A percentile compares a stretch with the other conserved stretches of the same genome.
Evolutionary conservation across 2,113 vertebrate species (phyloP).

Genomic region (Theristicus caerulescens): DNA sequence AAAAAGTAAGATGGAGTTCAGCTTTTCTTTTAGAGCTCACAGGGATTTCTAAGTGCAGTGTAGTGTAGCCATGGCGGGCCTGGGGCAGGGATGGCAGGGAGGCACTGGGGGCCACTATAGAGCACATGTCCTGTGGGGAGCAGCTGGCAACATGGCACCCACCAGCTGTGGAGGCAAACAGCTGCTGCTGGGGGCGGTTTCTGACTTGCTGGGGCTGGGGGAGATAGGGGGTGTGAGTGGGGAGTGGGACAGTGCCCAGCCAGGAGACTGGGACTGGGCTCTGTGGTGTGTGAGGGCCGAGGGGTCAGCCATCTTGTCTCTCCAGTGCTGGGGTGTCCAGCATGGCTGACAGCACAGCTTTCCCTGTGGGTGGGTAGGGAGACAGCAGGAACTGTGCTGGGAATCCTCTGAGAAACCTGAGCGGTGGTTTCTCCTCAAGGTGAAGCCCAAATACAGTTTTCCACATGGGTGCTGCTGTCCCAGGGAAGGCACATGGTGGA

Average conservation of each 20-base stretch:
- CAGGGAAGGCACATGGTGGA: fast-evolving
- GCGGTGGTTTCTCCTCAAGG: not conserved
- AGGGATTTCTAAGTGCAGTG: not conserved
- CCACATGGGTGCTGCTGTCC: not conserved
- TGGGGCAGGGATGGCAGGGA: not conserved
- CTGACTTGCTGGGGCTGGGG: not conserved
- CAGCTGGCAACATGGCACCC: not conserved
- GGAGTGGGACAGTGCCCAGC: fast-evolving
- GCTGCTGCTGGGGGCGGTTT: not conserved
- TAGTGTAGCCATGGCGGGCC: fast-evolving
- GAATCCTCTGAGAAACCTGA: not conserved
- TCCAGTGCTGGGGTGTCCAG: fast-evolving
- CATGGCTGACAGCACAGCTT: not conserved
- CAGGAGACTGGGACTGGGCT: fast-evolving
- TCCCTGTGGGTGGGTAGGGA: not conserved
- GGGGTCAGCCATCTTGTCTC: not conserved
- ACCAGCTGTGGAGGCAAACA: not conserved
- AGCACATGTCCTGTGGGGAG: fast-evolving
- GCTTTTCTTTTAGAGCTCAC: not conserved
- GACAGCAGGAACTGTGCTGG: not conserved
- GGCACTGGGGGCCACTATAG: fast-evolving
- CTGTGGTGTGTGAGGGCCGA: not conserved
- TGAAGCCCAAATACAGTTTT: not conserved
- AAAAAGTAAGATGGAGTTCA: not conserved
- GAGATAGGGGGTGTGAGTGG: fast-evolving